Percentiles rank a stretch among this genome's conserved stretches.
Conservation (phyloP, 2,797 vertebrate genomes). For the Xiphorhynchus erythropygius region DNA sequence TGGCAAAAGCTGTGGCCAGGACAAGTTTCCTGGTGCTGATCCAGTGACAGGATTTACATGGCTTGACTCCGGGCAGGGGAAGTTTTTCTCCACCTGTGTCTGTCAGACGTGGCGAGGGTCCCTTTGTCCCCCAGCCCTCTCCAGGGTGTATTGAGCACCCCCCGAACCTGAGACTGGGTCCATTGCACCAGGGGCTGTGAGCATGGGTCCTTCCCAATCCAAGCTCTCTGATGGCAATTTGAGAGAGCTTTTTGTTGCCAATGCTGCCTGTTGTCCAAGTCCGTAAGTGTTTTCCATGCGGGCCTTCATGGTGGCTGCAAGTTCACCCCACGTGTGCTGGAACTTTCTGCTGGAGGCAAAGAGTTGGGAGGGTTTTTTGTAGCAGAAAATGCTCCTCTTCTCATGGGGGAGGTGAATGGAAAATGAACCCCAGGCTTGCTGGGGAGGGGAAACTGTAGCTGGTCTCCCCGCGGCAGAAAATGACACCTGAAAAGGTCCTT, state of each 20-base stretch:
- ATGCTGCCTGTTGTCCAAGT: neutral
- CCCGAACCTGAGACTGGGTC: rapidly evolving
- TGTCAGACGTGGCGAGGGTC: neutral
- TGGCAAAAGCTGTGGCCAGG: neutral
- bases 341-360: neutral
- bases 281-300: rapidly evolving
- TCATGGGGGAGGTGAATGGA: neutral
- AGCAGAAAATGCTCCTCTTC: neutral
- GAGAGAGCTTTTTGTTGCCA: neutral
- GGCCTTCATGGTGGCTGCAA: neutral
- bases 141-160: neutral
- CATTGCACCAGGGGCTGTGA: rapidly evolving
- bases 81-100: neutral
- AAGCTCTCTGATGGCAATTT: rapidly evolving
- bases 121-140: neutral
- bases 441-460: neutral
- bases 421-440: neutral
- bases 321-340: neutral
- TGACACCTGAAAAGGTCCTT: neutral
- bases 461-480: neutral
- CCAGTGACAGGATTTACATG: neutral
- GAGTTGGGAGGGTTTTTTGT: neutral
- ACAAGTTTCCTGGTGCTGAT: neutral
- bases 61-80: neutral
- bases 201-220: rapidly evolving